Conservation (phyloP, 2,113 vertebrate genomes). For the Bos indicus region DNA sequence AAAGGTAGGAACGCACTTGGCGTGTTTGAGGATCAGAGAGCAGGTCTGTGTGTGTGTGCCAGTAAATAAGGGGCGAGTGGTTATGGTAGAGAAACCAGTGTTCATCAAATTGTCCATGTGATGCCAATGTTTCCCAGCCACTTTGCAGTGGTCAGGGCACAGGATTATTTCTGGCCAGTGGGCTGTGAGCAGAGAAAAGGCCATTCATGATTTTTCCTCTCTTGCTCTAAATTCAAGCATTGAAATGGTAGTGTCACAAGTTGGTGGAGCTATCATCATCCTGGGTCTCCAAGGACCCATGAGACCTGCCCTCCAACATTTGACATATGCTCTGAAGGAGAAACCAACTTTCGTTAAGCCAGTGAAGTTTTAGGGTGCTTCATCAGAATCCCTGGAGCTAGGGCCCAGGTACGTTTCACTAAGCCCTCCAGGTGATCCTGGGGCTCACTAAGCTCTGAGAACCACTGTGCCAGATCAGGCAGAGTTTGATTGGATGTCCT, state of each 20-base stretch:
- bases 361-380: background rate
- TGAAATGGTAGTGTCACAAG: background rate
- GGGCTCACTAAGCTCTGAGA: background rate
- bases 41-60: background rate
- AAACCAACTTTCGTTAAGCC: background rate
- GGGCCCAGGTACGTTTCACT: background rate
- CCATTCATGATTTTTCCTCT: background rate
- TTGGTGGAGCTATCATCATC: background rate
- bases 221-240: background rate
- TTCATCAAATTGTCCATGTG: background rate
- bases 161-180: background rate
- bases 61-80: rapidly evolving
- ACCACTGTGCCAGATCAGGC: background rate
- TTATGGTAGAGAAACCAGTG: background rate
- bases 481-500: background rate
- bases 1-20: background rate
- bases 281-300: background rate
- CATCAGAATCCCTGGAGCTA: background rate
- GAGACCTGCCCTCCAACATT: background rate
- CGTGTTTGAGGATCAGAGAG: background rate
- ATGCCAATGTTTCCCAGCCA: background rate
- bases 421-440: background rate
- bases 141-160: too few species aligned
- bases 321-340: background rate
- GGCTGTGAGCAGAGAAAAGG: background rate